These are phyloP conservation scores for Tenodera sinensis DNA, from an alignment of 2,888 invertebrate species.

Conservation along the genomic window DNA sequence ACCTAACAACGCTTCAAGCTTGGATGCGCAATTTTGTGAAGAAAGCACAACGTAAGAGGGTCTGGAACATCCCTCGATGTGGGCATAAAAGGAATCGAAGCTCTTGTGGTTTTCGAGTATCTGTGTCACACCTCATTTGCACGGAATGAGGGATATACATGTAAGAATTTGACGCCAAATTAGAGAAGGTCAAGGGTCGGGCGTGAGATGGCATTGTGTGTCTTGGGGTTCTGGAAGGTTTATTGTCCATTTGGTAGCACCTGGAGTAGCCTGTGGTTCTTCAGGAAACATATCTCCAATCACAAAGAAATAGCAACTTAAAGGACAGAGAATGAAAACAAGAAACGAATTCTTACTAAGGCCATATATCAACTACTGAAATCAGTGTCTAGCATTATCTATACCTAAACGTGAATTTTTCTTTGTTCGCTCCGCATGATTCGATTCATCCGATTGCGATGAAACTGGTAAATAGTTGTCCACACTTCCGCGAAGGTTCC, in stretches of 20 bases:
- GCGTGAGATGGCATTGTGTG: neutral
- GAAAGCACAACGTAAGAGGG: neutral
- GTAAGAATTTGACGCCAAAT: neutral
- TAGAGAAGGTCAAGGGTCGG: neutral
- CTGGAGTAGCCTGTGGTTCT: neutral
- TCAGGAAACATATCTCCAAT: neutral
- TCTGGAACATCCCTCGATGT: neutral
- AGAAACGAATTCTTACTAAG: too few species aligned
- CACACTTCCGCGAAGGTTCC: too few species aligned
- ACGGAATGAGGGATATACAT: neutral
- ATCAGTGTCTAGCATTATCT: too few species aligned
- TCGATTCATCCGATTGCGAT: too few species aligned
- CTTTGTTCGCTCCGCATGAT: too few species aligned
- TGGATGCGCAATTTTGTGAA: neutral
- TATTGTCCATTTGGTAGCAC: neutral
- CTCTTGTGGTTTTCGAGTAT: neutral
- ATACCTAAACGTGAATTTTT: too few species aligned
- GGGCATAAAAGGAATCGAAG: neutral
- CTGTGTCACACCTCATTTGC: neutral
- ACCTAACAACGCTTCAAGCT: neutral
- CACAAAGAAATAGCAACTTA: too few species aligned
- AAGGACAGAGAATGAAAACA: too few species aligned
- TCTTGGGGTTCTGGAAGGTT: neutral
- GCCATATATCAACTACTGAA: too few species aligned
- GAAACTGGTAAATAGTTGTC: too few species aligned